Evolutionary conservation across 2,113 vertebrate species (phyloP).

Genomic region (Micronisus gabar): DNA sequence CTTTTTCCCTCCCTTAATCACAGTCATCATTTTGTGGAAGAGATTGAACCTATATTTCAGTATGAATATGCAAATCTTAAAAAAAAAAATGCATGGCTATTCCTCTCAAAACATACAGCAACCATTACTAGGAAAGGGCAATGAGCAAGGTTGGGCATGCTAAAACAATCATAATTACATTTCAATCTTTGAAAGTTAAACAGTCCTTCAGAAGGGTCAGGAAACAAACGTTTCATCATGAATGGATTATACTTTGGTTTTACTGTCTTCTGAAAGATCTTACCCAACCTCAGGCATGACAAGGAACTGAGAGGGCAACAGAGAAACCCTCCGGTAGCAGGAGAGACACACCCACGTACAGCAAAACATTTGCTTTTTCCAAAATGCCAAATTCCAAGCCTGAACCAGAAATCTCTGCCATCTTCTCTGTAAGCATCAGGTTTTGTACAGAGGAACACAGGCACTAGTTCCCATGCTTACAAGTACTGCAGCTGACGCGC

Average conservation of each 20-base stretch:
- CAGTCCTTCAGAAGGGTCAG: not conserved
- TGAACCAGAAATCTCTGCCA: not conserved
- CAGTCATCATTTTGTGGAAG: not conserved
- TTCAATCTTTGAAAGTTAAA: not conserved
- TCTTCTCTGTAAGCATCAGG: not conserved
- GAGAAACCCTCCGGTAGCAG: not conserved
- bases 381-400: not conserved
- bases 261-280: not conserved
- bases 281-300: not conserved
- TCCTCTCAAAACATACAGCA: not conserved
- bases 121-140: not conserved
- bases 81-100: not conserved
- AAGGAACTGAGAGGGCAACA: not conserved
- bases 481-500: not conserved
- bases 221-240: not conserved
- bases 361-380: not conserved
- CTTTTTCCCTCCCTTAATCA: not conserved
- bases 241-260: not conserved
- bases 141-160: not conserved
- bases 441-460: not conserved
- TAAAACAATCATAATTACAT: not conserved
- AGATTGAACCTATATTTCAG: not conserved
- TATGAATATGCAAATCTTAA: not conserved
- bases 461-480: not conserved
- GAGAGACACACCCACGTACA: rapidly evolving